A percentile compares a stretch with the other conserved stretches of the same genome.
These are phyloP conservation scores for Champsocephalus gunnari DNA, from an alignment of 2,797 vertebrate genomes.

Conservation along the genomic window DNA sequence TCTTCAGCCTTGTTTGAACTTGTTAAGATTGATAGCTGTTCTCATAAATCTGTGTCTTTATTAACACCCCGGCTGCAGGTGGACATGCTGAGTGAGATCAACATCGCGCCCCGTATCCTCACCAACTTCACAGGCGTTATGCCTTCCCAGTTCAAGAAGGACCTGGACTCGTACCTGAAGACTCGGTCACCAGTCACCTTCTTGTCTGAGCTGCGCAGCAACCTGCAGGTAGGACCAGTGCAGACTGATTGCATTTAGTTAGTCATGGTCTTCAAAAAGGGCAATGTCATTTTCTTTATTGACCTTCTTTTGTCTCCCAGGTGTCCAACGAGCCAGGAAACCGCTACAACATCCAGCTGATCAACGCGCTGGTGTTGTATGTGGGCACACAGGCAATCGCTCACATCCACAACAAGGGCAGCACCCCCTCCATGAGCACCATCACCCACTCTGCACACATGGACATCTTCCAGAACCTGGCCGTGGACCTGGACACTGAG, in stretches of 20 bases:
- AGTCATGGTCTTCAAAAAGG: too few species aligned
- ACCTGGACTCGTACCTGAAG: constrained; percentile 99
- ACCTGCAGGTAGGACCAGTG: constrained; percentile 90
- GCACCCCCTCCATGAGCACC: constrained; percentile 99
- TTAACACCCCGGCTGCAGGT: constrained; percentile 81
- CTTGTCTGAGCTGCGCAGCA: constrained; percentile 97
- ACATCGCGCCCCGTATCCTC: constrained; percentile 98
- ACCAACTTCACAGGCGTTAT: constrained; percentile 99
- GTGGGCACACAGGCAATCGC: constrained; percentile 99
- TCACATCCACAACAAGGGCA: constrained; percentile 99
- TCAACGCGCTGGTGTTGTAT: constrained; percentile 97
- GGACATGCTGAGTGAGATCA: constrained; percentile 99
- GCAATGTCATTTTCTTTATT: too few species aligned
- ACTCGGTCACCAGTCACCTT: constrained; percentile 98
- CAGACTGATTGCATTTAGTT: background rate
- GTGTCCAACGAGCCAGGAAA: constrained; percentile 97
- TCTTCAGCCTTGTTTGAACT: background rate
- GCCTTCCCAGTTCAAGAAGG: constrained; percentile 99
- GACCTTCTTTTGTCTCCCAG: constrained; percentile 53
- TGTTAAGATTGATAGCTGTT: background rate
- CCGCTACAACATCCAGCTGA: constrained; percentile 99
- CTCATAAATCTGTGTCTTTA: background rate
- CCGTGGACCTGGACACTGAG: constrained; percentile 98
- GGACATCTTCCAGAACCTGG: constrained; percentile 99
- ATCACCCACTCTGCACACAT: constrained; percentile 99